Evolutionary conservation across 2,113 vertebrate genomes (phyloP).

Genomic region (Notothenia coriiceps): DNA sequence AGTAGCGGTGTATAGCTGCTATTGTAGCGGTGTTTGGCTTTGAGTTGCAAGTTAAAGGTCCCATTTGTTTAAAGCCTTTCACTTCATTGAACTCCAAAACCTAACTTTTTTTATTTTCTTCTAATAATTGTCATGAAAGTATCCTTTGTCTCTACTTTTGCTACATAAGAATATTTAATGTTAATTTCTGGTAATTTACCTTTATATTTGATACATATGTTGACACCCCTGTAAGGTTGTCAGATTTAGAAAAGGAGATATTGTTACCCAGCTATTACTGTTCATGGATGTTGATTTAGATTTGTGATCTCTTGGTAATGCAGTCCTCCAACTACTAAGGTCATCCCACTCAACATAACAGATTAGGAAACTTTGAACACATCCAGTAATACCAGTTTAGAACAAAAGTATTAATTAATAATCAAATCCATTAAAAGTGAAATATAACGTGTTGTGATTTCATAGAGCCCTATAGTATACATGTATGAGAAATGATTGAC

Average conservation of each 20-base stretch:
- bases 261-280: neutral
- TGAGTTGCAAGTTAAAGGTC: neutral
- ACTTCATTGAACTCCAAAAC: neutral
- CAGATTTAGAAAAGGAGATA: neutral
- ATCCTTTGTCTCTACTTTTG: neutral
- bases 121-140: neutral
- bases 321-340: neutral
- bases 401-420: no score
- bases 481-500: neutral
- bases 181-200: neutral
- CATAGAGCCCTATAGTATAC: neutral
- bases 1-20: slow-evolving; percentile 1
- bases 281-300: neutral
- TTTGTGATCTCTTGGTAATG: neutral
- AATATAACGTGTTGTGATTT: neutral
- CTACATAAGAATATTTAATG: neutral
- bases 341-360: neutral
- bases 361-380: neutral
- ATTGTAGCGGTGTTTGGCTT: neutral
- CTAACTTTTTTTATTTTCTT: neutral
- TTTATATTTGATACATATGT: neutral
- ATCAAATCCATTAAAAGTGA: neutral
- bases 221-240: neutral
- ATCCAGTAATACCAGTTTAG: neutral
- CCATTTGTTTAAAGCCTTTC: neutral